These are phyloP conservation scores for Fabriciana adippe DNA, from an alignment of 2,888 invertebrate species.

Conservation along the genomic window DNA sequence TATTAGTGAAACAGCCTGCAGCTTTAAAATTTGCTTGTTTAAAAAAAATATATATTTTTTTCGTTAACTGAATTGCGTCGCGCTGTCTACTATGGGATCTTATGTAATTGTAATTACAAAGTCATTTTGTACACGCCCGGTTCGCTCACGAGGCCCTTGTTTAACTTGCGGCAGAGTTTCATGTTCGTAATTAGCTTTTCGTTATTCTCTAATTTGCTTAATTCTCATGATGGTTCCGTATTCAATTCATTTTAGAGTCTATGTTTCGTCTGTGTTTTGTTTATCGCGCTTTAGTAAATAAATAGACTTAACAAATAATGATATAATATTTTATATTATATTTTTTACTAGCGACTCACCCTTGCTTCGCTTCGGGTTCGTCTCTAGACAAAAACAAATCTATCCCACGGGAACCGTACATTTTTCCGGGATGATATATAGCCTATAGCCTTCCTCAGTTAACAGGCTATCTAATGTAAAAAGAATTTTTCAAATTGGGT, in stretches of 20 bases:
- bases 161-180: constrained; percentile 62
- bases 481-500: too few relatives aligned
- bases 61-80: neutral
- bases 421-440: too few relatives aligned
- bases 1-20: too few relatives aligned
- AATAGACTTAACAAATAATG: too few relatives aligned
- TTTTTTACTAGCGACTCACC: too few relatives aligned
- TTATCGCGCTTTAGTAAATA: neutral
- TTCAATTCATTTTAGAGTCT: constrained; percentile 15
- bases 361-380: too few relatives aligned
- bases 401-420: too few relatives aligned
- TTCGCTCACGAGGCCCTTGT: constrained; percentile 48
- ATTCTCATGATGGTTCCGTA: constrained; percentile 41
- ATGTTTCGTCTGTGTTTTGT: neutral
- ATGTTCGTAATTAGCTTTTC: constrained; percentile 69
- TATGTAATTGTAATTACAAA: constrained; percentile 59
- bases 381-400: too few relatives aligned
- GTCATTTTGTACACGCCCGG: constrained; percentile 47
- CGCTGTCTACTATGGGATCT: constrained; percentile 44
- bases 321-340: neutral
- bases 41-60: constrained; percentile 3
- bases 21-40: neutral
- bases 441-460: too few relatives aligned
- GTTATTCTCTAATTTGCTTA: constrained; percentile 64
- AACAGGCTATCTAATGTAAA: too few relatives aligned